Conservation (phyloP, 2,797 vertebrate species). For the Oceanodroma leucorhoa region DNA sequence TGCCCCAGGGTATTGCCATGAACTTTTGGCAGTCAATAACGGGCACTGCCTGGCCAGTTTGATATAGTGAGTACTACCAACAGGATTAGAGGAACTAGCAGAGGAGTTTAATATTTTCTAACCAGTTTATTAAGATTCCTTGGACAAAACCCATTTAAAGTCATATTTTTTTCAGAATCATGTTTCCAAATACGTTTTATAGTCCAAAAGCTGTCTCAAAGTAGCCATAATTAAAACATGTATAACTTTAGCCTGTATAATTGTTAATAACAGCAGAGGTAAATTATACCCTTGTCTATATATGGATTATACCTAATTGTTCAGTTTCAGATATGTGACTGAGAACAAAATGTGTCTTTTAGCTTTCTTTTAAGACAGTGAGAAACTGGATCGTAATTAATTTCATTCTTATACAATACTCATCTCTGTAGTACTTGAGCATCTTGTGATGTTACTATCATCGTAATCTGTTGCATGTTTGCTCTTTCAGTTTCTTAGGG, state of each 20-base stretch:
- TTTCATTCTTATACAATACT: not conserved
- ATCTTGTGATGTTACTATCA: not conserved
- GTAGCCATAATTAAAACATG: constrained; percentile 2
- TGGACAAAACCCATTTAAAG: not conserved
- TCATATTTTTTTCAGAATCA: not conserved
- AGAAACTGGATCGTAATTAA: not conserved
- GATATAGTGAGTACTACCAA: not conserved
- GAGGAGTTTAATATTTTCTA: not conserved
- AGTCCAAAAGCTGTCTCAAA: not conserved
- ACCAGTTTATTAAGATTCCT: not conserved
- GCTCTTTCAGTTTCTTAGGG: not conserved
- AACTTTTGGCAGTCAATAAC: not conserved
- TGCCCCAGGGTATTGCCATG: not conserved
- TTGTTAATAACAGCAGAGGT: not conserved
- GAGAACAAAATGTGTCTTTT: not conserved
- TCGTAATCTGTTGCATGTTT: not conserved
- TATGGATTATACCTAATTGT: not conserved
- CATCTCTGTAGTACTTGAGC: not conserved
- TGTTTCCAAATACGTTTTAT: not conserved
- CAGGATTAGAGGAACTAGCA: not conserved
- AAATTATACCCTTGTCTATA: not conserved
- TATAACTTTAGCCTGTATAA: not conserved
- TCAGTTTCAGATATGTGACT: not conserved
- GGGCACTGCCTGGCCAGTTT: not conserved
- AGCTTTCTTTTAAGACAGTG: not conserved